A percentile compares a stretch with the other conserved stretches of the same genome.
Evolutionary conservation across 2,113 vertebrate species (phyloP).

Genomic region (Amphilophus citrinellus): DNA sequence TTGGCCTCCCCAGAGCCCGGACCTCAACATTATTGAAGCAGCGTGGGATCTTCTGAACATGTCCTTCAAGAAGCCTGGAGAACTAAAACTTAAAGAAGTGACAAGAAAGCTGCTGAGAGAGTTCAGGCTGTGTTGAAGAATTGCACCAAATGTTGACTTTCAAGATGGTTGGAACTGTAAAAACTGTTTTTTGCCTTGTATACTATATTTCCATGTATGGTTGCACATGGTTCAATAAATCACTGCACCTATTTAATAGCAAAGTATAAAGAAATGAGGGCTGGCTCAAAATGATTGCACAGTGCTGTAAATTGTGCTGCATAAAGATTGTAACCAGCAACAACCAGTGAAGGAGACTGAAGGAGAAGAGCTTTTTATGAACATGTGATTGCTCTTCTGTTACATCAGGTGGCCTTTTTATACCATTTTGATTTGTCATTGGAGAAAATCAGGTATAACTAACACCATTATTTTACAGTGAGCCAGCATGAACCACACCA

Average conservation of each 20-base stretch:
- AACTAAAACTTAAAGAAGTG: neutral
- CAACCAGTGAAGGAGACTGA: neutral
- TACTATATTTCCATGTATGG: neutral
- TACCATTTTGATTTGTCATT: neutral
- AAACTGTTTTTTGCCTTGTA: neutral
- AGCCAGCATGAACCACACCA: neutral
- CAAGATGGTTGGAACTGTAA: neutral
- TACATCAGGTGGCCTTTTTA: neutral
- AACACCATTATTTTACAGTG: neutral
- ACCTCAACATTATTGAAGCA: neutral
- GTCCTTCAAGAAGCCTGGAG: too few relatives aligned
- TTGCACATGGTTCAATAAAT: neutral
- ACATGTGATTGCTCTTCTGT: neutral
- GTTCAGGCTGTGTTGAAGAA: neutral
- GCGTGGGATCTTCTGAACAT: neutral
- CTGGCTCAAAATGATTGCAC: neutral
- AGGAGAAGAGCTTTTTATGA: neutral
- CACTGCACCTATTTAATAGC: neutral
- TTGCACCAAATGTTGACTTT: neutral
- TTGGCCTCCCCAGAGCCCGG: neutral
- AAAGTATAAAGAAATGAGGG: neutral
- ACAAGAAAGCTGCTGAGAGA: neutral
- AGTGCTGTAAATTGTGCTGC: neutral
- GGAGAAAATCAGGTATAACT: neutral
- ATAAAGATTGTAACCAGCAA: neutral